Evolutionary conservation across 2,888 invertebrate species (phyloP), one percentile per base, ranked within the genome.

Genomic region (Perithous albicinctus): DNA sequence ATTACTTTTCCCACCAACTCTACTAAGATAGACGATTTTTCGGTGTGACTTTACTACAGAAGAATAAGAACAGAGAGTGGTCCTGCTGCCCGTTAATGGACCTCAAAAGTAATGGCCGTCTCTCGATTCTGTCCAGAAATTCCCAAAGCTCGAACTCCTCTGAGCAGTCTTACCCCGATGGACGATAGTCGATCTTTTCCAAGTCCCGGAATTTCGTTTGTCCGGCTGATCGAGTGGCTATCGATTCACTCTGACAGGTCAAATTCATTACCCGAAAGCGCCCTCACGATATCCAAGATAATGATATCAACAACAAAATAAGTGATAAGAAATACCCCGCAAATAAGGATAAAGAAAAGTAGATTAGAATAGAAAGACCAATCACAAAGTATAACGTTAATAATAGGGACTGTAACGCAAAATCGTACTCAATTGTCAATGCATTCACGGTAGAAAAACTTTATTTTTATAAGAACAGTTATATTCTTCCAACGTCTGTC

Each of bases 31-130:
- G 29, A 5, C 29, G n/a, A 15, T 26, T 56, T 29, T 56, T 26
- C 29, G 26, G 54, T n/a, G 0, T 7, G 12, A 5, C n/a, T 15
- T 43, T 38, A 46, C 43, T 64, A 32, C 43, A 64, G 5, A 38
- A 29, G 32, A 46, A 56, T 38, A 51, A n/a, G 20, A 35, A 69
- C 26, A 35, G 54, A 38, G 35, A 69, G 38, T 10, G 54, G 38
- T 51, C 41, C 43, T 10, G 64, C 41, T 20, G 41, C 15, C 66
- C 43, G 76, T 82, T 84, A 84, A 85, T 84, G 78, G 79, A 85
- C 79, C 77, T 64, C 48, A 75, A 72, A 80, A 82, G 75, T 82
- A 82, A 84, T 77, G 73, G 69, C 63, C 35, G 32, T 23, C 51
- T 67, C 66, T 67, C 35, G 61, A 46, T 61, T 38, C 46, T 20